A percentile compares a stretch with the other conserved stretches of the same genome.
phyloP scores from a whole-genome alignment of 1,140 invertebrate species.

The Amyelois transitella region DNA sequence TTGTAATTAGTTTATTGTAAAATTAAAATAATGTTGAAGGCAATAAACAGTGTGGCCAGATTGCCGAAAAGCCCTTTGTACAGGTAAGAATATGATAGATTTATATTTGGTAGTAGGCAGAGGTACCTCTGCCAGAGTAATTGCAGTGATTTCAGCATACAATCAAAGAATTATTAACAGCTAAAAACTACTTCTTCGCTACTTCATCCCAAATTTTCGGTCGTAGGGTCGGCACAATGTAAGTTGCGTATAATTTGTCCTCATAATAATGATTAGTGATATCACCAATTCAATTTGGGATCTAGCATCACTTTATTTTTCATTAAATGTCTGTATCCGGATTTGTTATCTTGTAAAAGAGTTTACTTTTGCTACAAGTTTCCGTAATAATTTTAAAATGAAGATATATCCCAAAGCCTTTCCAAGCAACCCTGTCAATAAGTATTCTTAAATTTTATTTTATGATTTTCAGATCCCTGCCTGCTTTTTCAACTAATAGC shows the following conservation, averaged over 20 bases:
- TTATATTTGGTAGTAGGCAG: too few species aligned
- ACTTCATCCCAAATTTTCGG: too few species aligned
- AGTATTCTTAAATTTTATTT: background rate
- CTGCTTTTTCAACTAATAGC: conserved; percentile 43
- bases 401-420: too few species aligned
- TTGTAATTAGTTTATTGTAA: background rate
- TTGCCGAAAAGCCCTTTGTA: conserved; percentile 37
- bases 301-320: too few species aligned
- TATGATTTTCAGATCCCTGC: conserved; percentile 34
- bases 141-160: too few species aligned
- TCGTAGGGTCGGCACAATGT: too few species aligned
- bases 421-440: too few species aligned
- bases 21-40: conserved; percentile 40
- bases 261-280: background rate
- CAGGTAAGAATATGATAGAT: conserved; percentile 29
- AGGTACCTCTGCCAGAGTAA: too few species aligned
- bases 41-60: conserved; percentile 25
- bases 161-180: too few species aligned
- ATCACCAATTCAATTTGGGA: background rate
- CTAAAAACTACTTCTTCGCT: too few species aligned
- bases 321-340: too few species aligned
- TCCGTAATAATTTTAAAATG: background rate
- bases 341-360: too few species aligned
- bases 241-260: background rate
- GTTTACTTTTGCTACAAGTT: background rate